A percentile compares a stretch with the other conserved stretches of the same genome.
These are phyloP conservation scores for Drosophila fuyamai DNA, from an alignment of 1,140 invertebrate species.

Conservation along the genomic window DNA sequence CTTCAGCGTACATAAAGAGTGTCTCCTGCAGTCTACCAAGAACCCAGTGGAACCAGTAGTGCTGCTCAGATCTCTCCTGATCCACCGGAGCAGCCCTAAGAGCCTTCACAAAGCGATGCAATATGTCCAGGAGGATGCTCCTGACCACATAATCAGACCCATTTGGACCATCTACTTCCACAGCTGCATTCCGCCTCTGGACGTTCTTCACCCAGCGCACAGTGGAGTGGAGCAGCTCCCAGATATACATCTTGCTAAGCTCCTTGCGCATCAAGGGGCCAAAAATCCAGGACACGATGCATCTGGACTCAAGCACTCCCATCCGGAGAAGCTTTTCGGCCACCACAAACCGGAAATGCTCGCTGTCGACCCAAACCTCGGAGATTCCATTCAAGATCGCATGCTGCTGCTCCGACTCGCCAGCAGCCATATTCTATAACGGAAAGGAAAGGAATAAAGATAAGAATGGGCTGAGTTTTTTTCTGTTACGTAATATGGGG, in stretches of 20 bases:
- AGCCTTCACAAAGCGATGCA: slow-evolving; percentile 10
- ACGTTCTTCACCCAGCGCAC: slow-evolving; percentile 30
- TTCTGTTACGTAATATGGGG: no score
- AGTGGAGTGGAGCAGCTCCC: slow-evolving; percentile 48
- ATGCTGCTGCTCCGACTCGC: slow-evolving; percentile 2
- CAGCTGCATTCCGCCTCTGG: background rate
- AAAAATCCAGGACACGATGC: slow-evolving; percentile 47
- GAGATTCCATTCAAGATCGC: slow-evolving; percentile 33
- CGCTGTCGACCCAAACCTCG: slow-evolving; percentile 48
- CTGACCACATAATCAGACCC: background rate
- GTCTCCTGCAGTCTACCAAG: slow-evolving; percentile 40
- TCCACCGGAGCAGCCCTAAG: slow-evolving; percentile 5
- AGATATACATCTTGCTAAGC: slow-evolving; percentile 52
- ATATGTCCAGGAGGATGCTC: slow-evolving; percentile 24
- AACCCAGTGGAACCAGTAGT: slow-evolving; percentile 55
- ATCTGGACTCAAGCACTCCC: slow-evolving; percentile 17
- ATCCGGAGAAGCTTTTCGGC: slow-evolving; percentile 34
- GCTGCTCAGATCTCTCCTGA: background rate
- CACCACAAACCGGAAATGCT: slow-evolving; percentile 40
- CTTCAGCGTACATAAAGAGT: slow-evolving; percentile 36
- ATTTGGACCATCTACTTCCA: background rate
- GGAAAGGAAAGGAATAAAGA: background rate
- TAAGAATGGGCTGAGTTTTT: no score
- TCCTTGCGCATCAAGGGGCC: slow-evolving; percentile 20
- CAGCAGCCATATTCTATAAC: slow-evolving; percentile 6